Conservation (phyloP, 2,888 invertebrate species). For the Hydrotaea diabolus region DNA sequence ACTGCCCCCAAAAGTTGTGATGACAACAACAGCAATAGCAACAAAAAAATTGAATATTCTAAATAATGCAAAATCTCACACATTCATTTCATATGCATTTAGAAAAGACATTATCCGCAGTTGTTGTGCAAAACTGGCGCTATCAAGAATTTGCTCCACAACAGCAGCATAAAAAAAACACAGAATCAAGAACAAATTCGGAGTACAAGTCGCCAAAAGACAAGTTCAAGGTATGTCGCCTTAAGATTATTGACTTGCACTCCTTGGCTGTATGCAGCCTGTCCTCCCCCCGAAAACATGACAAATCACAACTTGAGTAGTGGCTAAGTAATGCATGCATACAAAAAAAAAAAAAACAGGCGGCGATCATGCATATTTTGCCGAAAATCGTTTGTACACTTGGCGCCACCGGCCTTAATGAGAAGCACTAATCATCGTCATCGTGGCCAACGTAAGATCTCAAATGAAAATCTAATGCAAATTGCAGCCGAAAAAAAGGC, state of each 20-base stretch:
- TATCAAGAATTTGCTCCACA: background rate
- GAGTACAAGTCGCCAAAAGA: background rate
- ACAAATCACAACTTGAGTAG: background rate
- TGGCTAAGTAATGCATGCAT: conserved; percentile 13
- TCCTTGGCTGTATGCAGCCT: background rate
- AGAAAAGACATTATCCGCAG: background rate
- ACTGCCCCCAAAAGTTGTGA: background rate
- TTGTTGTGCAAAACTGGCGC: too few species aligned
- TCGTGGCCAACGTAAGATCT: background rate
- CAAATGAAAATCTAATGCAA: conserved; percentile 21
- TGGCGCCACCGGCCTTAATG: conserved; percentile 44
- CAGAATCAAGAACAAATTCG: background rate
- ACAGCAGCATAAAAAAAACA: background rate
- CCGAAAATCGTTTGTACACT: conserved; percentile 33
- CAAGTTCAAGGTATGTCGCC: conserved; percentile 48
- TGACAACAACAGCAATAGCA: background rate
- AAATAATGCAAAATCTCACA: conserved; percentile 44
- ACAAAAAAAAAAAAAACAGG: too few species aligned
- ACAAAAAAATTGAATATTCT: conserved; percentile 36
- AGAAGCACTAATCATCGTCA: background rate
- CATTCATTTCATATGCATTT: conserved; percentile 44
- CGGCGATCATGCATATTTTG: conserved; percentile 35
- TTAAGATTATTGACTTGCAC: conserved; percentile 51
- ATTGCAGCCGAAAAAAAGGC: background rate
- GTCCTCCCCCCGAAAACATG: conserved; percentile 1